phyloP scores from a whole-genome alignment of 2,888 invertebrate species.

The Cephus pulcher region DNA sequence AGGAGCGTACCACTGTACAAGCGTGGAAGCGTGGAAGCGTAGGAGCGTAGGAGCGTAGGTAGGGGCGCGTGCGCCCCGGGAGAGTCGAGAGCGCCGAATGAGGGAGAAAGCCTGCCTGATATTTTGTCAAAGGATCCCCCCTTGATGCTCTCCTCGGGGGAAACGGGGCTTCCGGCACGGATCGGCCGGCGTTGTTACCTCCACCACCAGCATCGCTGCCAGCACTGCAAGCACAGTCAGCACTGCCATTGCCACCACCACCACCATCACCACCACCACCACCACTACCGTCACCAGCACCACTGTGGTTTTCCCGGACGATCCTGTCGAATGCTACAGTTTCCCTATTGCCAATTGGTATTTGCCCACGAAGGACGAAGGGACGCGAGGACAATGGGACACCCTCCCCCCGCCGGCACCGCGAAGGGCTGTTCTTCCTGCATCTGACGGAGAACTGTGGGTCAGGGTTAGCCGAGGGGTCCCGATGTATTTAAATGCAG shows the following conservation, averaged over 20 bases:
- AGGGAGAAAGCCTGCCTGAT: neutral
- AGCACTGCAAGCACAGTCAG: neutral
- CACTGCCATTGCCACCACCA: neutral
- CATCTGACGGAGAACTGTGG: constrained; percentile 39
- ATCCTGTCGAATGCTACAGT: neutral
- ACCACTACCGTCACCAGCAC: neutral
- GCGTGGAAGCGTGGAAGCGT: constrained; percentile 40
- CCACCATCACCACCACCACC: too few relatives aligned
- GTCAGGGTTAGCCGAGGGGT: constrained; percentile 55
- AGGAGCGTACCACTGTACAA: constrained; percentile 7
- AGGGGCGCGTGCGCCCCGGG: constrained; percentile 41
- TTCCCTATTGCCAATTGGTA: constrained; percentile 37
- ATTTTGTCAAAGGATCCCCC: constrained; percentile 5
- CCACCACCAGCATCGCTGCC: neutral
- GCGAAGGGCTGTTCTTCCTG: neutral
- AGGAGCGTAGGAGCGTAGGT: constrained; percentile 56
- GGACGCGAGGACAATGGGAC: constrained; percentile 41
- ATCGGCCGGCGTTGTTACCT: neutral
- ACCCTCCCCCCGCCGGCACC: constrained; percentile 51
- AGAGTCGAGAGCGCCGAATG: constrained; percentile 1
- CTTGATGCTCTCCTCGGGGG: neutral
- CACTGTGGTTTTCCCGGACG: neutral
- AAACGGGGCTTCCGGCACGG: neutral
- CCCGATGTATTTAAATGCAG: constrained; percentile 28
- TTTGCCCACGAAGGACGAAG: constrained; percentile 27